Conservation (phyloP, 1,140 invertebrate species). For the Thereuonema tuberculata region DNA sequence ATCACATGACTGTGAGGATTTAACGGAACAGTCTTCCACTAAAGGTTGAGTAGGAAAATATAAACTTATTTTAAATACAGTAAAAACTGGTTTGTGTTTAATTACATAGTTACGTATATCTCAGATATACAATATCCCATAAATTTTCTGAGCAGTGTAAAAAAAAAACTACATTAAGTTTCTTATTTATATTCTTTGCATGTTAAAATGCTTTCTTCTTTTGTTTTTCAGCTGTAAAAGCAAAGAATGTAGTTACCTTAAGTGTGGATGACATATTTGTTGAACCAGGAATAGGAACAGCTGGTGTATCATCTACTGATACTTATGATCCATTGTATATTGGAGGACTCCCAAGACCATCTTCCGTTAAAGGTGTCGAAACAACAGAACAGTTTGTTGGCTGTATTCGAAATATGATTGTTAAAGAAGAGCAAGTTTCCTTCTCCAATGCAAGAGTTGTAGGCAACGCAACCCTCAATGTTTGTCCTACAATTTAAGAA, state of each 20-base stretch:
- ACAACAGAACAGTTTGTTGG: slow-evolving; percentile 59
- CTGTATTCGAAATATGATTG: slow-evolving; percentile 44
- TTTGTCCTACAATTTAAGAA: slow-evolving; percentile 57
- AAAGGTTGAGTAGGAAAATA: too few relatives aligned
- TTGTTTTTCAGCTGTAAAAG: slow-evolving; percentile 55
- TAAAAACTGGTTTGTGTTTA: slow-evolving; percentile 1
- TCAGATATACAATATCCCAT: neutral
- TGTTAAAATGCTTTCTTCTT: too few relatives aligned
- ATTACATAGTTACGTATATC: neutral
- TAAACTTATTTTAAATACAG: too few relatives aligned
- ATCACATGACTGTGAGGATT: too few relatives aligned
- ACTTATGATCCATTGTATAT: slow-evolving; percentile 75
- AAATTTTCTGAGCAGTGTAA: too few relatives aligned
- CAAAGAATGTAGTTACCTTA: slow-evolving; percentile 64
- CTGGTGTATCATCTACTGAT: slow-evolving; percentile 49
- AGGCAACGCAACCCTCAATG: slow-evolving; percentile 50
- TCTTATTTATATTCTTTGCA: too few relatives aligned
- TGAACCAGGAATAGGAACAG: slow-evolving; percentile 47
- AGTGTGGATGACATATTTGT: slow-evolving; percentile 59
- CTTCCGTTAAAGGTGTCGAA: slow-evolving; percentile 35
- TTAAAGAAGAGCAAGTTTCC: slow-evolving; percentile 22
- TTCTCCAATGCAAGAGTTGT: slow-evolving; percentile 30
- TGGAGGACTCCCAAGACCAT: slow-evolving; percentile 58
- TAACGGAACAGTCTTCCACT: too few relatives aligned
- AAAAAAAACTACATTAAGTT: too few relatives aligned